A percentile compares a stretch with the other conserved stretches of the same genome.
These are phyloP conservation scores for Brachyopa scutellaris DNA, from an alignment of 2,888 invertebrate genomes.

Conservation along the genomic window DNA sequence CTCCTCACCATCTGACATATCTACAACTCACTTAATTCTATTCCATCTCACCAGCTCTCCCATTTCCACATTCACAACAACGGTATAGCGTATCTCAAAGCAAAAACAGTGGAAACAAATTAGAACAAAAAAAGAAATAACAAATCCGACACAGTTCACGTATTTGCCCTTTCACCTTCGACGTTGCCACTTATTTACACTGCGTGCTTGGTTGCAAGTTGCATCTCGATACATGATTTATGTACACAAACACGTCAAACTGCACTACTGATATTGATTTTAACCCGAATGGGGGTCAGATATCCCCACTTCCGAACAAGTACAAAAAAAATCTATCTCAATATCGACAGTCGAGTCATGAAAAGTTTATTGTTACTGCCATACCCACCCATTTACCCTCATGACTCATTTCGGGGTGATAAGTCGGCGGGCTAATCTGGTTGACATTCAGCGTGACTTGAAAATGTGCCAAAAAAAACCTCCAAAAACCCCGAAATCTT, in stretches of 20 bases:
- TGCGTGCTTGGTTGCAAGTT: slow-evolving; percentile 54
- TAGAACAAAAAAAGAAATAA: neutral
- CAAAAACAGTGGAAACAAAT: too few species aligned
- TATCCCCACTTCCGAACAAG: slow-evolving; percentile 17
- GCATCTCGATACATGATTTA: neutral
- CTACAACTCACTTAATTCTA: too few species aligned
- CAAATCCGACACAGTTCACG: slow-evolving; percentile 57
- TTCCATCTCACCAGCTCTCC: too few species aligned
- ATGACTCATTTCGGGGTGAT: slow-evolving; percentile 31
- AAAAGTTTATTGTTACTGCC: slow-evolving; percentile 20
- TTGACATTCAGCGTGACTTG: slow-evolving; percentile 68
- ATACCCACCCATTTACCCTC: neutral
- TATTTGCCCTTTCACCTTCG: slow-evolving; percentile 58
- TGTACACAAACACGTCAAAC: neutral
- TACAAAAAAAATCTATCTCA: neutral
- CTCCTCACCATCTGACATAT: too few species aligned
- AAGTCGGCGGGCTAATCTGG: slow-evolving; percentile 59
- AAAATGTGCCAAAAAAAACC: slow-evolving; percentile 57
- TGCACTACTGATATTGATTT: slow-evolving; percentile 37
- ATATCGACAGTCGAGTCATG: neutral
- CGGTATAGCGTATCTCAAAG: too few species aligned
- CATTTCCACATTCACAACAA: too few species aligned
- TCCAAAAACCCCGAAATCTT: neutral
- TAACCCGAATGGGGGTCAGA: slow-evolving; percentile 37
- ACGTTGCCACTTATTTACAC: slow-evolving; percentile 27